Evolutionary conservation across 2,888 invertebrate genomes (phyloP), one percentile per base, ranked within the genome.

Genomic region (Lathronympha strigana): DNA sequence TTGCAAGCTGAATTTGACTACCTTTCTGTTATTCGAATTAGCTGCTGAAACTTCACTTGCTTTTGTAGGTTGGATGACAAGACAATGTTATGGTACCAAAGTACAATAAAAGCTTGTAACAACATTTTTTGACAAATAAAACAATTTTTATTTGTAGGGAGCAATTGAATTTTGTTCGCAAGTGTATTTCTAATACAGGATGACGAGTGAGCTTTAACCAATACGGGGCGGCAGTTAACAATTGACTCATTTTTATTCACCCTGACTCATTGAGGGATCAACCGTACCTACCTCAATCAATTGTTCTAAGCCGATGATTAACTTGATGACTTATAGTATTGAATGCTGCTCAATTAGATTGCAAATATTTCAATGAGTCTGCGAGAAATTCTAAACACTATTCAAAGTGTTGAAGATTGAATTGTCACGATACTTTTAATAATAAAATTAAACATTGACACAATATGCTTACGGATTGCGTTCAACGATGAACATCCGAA

Each of bases 271-370:
- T 69, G 71, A 73, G 76, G 76, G 66, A 61, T 71, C 66, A 68
- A 68, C 72, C 70, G 61, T 50, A n/a, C 55, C 33, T 50, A 43
- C 50, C 50, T 50, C 63, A 74, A 70, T 67, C 66, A 67, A 75
- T 74, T 74, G 71, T 74, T 72, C 75, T 73, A 77, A 76, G 79
- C 73, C 74, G 73, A 78, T 81, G 81, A 81, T 73, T 79, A 81
- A 83, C 77, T 78, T 73, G 77, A 80, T 82, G 81, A 86, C 75
- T 82, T 79, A 76, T 75, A 72, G 70, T 69, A 74, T 68, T 69
- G 69, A 68, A 63, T 67, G 58, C 69, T 70, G 28, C 49, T 50
- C 33, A 51, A 60, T 45, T 49, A 57, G 40, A 57, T n/a, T 63
- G 49, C 45, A 23, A 60, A 60, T 57, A 28, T 28, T 54, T 51